Conservation (phyloP, 1,140 invertebrate species). For the Gerris buenoi region DNA sequence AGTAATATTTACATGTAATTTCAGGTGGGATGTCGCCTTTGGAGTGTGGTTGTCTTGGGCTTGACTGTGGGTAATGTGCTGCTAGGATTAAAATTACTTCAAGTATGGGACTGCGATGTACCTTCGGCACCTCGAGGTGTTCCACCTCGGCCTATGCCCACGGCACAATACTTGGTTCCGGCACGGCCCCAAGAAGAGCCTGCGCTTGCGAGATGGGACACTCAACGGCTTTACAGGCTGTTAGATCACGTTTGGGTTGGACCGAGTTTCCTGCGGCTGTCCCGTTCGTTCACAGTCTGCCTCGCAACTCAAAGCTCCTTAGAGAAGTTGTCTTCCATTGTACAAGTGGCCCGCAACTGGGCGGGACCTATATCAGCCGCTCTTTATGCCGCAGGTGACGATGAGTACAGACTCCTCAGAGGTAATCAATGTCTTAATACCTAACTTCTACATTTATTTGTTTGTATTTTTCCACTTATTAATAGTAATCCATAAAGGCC, state of each 20-base stretch:
- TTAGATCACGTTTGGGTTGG: constrained; percentile 59
- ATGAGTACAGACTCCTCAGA: constrained; percentile 33
- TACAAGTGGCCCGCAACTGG: constrained; percentile 63
- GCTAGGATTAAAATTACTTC: constrained; percentile 48
- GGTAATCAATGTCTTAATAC: not conserved
- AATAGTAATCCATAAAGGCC: too few relatives aligned
- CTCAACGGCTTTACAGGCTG: constrained; percentile 38
- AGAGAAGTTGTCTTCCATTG: constrained; percentile 58
- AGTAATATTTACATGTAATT: constrained; percentile 3
- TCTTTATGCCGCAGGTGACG: constrained; percentile 60
- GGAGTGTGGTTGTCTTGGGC: constrained; percentile 47
- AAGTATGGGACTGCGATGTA: constrained; percentile 25
- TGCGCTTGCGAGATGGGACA: constrained; percentile 26
- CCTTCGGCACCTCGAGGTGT: constrained; percentile 11
- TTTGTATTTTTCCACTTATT: too few relatives aligned
- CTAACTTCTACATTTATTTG: too few relatives aligned
- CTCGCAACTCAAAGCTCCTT: constrained; percentile 71
- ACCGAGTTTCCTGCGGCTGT: constrained; percentile 37
- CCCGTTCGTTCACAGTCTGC: constrained; percentile 44
- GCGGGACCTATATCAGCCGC: constrained; percentile 71
- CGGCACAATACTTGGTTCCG: constrained; percentile 22
- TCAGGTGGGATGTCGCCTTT: constrained; percentile 43
- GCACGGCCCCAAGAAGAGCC: constrained; percentile 26
- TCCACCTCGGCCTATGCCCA: constrained; percentile 9
- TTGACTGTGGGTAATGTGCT: constrained; percentile 50